phyloP scores from a whole-genome alignment of 1,140 invertebrate genomes.

The Teleopsis dalmanni region DNA sequence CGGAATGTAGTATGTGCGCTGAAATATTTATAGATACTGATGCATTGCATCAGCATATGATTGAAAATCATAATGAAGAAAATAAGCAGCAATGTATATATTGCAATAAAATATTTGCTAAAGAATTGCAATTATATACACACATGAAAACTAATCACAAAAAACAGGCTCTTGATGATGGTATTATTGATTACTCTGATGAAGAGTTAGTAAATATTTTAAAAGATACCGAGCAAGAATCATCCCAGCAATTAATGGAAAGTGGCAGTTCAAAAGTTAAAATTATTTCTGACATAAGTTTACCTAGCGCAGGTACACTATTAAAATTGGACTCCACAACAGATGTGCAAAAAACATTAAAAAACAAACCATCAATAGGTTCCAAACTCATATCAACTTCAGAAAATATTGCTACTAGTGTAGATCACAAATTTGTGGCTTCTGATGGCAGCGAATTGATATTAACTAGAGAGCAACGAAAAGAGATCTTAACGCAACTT shows the following conservation, averaged over 20 bases:
- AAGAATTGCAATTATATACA: conserved; percentile 57
- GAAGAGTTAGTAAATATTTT: conserved; percentile 45
- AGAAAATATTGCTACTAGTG: neutral
- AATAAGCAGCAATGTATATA: conserved; percentile 57
- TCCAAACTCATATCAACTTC: conserved; percentile 6
- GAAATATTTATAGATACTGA: conserved; percentile 61
- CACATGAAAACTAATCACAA: conserved; percentile 59
- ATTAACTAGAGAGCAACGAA: conserved; percentile 37
- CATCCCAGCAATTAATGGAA: conserved; percentile 23
- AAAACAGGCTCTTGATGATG: conserved; percentile 52
- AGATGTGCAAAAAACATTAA: conserved; percentile 11
- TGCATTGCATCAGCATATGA: conserved; percentile 50
- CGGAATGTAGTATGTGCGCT: conserved; percentile 65
- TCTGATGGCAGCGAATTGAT: conserved; percentile 40
- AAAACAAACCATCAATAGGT: conserved; percentile 18
- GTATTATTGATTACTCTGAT: conserved; percentile 56
- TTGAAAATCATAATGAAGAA: conserved; percentile 40
- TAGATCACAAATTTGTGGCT: conserved; percentile 30
- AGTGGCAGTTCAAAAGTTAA: conserved; percentile 43
- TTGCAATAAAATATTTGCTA: conserved; percentile 57
- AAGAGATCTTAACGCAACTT: conserved; percentile 39
- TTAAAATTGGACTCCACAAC: conserved; percentile 21
- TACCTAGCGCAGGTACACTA: conserved; percentile 32
- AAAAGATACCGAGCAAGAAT: conserved; percentile 37
- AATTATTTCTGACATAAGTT: conserved; percentile 47